Evolutionary conservation across 2,113 vertebrate genomes (phyloP), one percentile per base, ranked within the genome.

Genomic region (Thamnaconus septentrionalis): DNA sequence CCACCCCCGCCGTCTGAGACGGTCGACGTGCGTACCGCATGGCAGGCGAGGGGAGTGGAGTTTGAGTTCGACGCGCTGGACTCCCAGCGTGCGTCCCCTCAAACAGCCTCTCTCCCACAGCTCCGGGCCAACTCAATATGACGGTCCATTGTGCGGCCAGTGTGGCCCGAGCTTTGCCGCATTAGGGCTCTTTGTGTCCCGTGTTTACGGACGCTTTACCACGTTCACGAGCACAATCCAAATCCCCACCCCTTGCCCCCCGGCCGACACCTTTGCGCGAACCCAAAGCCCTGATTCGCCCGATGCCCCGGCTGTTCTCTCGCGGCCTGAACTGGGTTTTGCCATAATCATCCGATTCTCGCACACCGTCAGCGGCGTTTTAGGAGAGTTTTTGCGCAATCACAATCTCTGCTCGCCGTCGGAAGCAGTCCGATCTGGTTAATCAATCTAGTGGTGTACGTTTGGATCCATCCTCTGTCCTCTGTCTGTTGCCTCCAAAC

Each of bases 181-280:
- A 48, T 85, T 81, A 81, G 79, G 64, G 67, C 56, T 73, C 78
- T 83, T 84, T 83, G 81, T 83, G 80, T 68, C 40, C 43, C 8
- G 48, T 86, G 81, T 89, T 90, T 88, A 79, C 89, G 69, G 84
- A 82, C 69, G 73, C 82, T 86, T 88, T 89, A 74, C 49, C 18
- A 31, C 18, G 18, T 81, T 80, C 79, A 11, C 64, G 70, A 74
- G 79, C 3, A 11, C 49, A 67, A 31, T 49, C 61, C 66, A 31
- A 31, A 2, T 31, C 2, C 18, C 2, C 46, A 7, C 46, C 6
- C 5, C 45, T 4, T 73, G 56, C 48, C 6, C 53, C 73, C 61
- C n/a, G 45, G 8, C 45, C 45, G 9, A 49, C 80, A 87, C 75
- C 76, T 86, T 73, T 73, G 71, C 76, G 56, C 68, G 79, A 79